Conservation (phyloP, 2,113 vertebrate species). For the Sinocyclocheilus maitianheensis region DNA sequence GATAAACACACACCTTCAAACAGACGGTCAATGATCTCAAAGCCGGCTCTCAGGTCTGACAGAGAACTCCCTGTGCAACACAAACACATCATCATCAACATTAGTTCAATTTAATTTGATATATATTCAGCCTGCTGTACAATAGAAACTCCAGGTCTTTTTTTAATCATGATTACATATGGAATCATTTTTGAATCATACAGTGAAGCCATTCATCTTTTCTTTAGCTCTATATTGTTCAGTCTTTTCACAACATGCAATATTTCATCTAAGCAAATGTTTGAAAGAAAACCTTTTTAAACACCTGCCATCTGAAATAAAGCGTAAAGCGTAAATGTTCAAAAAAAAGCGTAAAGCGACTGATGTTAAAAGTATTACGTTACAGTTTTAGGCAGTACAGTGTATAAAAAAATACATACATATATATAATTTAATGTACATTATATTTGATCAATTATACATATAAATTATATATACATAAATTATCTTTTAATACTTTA, state of each 20-base stretch:
- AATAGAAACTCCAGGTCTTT: not conserved
- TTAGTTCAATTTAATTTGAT: not conserved
- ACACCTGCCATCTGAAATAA: not conserved
- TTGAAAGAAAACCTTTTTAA: not conserved
- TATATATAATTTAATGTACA: no score
- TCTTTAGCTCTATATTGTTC: not conserved
- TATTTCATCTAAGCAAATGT: not conserved
- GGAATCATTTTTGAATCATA: not conserved
- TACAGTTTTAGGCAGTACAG: no score
- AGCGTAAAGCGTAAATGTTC: no score
- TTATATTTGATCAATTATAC: no score
- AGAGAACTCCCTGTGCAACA: constrained; percentile 90
- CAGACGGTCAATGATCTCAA: constrained; percentile 90
- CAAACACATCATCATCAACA: constrained; percentile 22
- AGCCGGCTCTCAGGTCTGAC: constrained; percentile 93
- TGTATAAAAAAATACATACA: no score
- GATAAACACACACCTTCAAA: constrained; percentile 78
- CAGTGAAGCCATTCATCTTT: not conserved
- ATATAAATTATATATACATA: no score
- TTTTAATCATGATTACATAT: not conserved
- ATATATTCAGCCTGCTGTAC: not conserved
- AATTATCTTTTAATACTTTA: no score
- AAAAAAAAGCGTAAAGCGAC: no score
- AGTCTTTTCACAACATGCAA: not conserved
- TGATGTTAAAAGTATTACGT: no score